These are phyloP conservation scores for Poeciliopsis occidentalis DNA, from an alignment of 2,113 vertebrate genomes.

Conservation along the genomic window DNA sequence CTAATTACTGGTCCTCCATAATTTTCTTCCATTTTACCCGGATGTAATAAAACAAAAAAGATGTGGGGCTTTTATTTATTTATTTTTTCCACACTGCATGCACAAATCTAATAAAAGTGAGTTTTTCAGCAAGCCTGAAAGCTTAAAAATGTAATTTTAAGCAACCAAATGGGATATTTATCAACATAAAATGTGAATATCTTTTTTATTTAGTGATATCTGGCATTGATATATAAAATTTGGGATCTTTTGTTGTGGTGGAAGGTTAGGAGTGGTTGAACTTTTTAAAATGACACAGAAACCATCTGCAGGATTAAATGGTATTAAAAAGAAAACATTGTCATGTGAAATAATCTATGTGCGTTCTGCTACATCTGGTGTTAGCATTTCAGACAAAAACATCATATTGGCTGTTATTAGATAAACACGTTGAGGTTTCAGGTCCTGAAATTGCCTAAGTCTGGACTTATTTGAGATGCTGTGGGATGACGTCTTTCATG, in stretches of 20 bases:
- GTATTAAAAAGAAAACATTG: background rate
- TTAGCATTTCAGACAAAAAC: background rate
- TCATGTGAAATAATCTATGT: background rate
- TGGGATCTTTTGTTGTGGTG: background rate
- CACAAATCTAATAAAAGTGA: too few species aligned
- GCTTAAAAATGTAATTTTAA: too few species aligned
- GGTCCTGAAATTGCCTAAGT: too few species aligned
- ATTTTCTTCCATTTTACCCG: constrained; percentile 28
- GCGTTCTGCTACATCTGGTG: background rate
- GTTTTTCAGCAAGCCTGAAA: background rate
- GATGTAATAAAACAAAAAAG: constrained; percentile 5
- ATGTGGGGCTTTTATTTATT: background rate
- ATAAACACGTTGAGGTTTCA: too few species aligned
- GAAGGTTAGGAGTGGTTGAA: background rate
- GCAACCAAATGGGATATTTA: background rate
- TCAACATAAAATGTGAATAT: background rate
- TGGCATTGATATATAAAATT: background rate
- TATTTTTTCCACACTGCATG: background rate
- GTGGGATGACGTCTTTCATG: too few species aligned
- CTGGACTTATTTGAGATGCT: too few species aligned
- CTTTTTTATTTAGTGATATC: background rate
- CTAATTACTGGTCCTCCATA: constrained; percentile 35
- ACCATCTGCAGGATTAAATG: too few species aligned
- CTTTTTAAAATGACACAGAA: background rate
- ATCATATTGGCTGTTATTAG: too few species aligned